phyloP scores from a whole-genome alignment of 2,888 invertebrate genomes.

The Ellobium chinense region DNA sequence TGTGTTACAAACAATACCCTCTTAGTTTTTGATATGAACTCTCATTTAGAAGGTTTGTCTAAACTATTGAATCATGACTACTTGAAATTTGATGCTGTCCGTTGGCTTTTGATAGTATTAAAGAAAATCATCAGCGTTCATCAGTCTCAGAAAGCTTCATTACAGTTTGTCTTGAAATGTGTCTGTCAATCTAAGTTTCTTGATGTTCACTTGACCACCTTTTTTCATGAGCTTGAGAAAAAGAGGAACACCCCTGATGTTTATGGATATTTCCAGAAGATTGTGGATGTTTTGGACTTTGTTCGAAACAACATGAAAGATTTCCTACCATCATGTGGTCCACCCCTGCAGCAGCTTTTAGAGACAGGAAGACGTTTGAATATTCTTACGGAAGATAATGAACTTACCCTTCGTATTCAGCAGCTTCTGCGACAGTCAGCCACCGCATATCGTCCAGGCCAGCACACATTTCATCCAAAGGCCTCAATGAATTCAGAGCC shows the following conservation, averaged over 20 bases:
- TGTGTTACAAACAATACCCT: constrained; percentile 3
- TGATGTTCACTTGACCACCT: not conserved
- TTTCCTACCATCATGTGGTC: not conserved
- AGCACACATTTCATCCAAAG: not conserved
- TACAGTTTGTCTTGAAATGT: constrained; percentile 12
- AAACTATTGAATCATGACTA: not conserved
- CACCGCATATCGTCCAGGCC: too few species aligned
- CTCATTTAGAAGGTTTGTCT: constrained; percentile 3
- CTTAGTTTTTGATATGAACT: constrained; percentile 17
- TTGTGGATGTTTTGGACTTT: constrained; percentile 33
- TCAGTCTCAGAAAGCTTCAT: constrained; percentile 14
- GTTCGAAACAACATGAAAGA: constrained; percentile 2
- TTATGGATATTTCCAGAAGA: constrained; percentile 4
- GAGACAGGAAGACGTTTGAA: constrained; percentile 23
- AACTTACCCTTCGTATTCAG: not conserved
- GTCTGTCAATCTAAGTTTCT: constrained; percentile 29
- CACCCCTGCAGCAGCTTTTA: not conserved
- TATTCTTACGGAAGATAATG: constrained; percentile 5
- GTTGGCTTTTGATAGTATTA: not conserved
- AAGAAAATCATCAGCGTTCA: not conserved
- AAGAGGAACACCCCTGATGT: not conserved
- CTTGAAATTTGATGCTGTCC: constrained; percentile 11
- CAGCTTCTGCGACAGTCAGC: not conserved
- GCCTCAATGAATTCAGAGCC: not conserved
- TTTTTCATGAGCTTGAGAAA: constrained; percentile 11